Evolutionary conservation across 2,888 invertebrate genomes (phyloP), one percentile per base, ranked within the genome.

Genomic region (Drosophila greeni): DNA sequence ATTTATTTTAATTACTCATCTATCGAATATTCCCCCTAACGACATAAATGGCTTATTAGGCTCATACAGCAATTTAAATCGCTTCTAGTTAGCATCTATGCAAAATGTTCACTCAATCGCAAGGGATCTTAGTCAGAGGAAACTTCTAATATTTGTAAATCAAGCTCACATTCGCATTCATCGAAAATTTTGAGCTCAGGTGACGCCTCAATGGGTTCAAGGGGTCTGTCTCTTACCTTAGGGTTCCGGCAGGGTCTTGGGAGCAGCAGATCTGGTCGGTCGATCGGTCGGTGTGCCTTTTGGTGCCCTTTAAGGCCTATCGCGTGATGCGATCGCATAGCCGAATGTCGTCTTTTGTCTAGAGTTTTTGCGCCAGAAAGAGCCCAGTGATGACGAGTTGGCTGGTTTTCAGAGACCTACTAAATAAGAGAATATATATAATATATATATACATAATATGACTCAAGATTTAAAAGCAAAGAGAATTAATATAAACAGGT

Each of bases 251-350:
- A 18, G 20, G 18, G 29, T 52, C 31, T n/a, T 14, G 16, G 40
- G 23, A 47, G 34, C 52, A 33, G 45, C 39, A 55, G 36, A 36
- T 2, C 9, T 24, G 31, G 18, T 20, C 34, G 45, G 29, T 23
- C 31, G 45, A 24, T 23, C 33, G 49, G 16, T 12, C 48, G 33
- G 48, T 33, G 11, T 39, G 57, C 65, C 67, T 68, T 72, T 70
- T 62, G 48, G 37, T 59, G 59, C 66, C 66, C 57, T 66, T 66
- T 61, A 51, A 42, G 73, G 84, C 78, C 86, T 87, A 86, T 86
- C 86, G 83, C 85, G 86, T 87, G 87, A 84, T 87, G 74, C 74
- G 77, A 86, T 86, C 86, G 82, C 86, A 86, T 87, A 85, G 74
- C 80, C 82, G 73, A 85, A 80, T 82, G 80, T 83, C 75, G 74